phyloP scores from a whole-genome alignment of 2,797 vertebrate genomes.

The Mormyrops attenuatus region DNA sequence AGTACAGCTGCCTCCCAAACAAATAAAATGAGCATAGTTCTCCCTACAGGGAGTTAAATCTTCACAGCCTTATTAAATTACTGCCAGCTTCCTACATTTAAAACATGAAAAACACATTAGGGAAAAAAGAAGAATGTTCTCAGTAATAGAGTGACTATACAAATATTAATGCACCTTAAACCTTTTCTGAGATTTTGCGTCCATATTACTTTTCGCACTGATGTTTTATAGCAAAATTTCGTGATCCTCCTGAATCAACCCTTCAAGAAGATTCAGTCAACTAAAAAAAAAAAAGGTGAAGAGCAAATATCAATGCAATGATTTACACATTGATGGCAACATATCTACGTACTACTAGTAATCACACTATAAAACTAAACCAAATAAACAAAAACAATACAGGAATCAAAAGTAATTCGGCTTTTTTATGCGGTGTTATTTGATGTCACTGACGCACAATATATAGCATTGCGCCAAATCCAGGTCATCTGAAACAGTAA shows the following conservation, averaged over 20 bases:
- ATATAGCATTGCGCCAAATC: not conserved
- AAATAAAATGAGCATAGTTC: not conserved
- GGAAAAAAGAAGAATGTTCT: not conserved
- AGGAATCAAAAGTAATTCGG: not conserved
- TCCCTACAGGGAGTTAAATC: not conserved
- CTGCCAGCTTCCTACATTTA: not conserved
- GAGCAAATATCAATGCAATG: not conserved
- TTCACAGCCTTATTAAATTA: slow-evolving; percentile 3
- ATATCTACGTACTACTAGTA: not conserved
- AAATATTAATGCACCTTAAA: not conserved
- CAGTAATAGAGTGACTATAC: not conserved
- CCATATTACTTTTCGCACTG: not conserved
- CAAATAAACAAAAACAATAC: not conserved
- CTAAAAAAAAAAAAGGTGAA: not conserved
- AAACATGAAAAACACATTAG: not conserved
- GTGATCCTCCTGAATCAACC: not conserved
- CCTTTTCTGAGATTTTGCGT: not conserved
- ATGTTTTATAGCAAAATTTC: not conserved
- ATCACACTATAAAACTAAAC: not conserved
- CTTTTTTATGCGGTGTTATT: not conserved
- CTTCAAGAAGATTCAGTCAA: not conserved
- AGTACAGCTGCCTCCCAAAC: not conserved
- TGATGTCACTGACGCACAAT: not conserved
- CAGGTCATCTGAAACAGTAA: not conserved
- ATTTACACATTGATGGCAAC: not conserved